phyloP scores from a whole-genome alignment of 1,140 invertebrate species.

The Hypothenemus hampei region DNA sequence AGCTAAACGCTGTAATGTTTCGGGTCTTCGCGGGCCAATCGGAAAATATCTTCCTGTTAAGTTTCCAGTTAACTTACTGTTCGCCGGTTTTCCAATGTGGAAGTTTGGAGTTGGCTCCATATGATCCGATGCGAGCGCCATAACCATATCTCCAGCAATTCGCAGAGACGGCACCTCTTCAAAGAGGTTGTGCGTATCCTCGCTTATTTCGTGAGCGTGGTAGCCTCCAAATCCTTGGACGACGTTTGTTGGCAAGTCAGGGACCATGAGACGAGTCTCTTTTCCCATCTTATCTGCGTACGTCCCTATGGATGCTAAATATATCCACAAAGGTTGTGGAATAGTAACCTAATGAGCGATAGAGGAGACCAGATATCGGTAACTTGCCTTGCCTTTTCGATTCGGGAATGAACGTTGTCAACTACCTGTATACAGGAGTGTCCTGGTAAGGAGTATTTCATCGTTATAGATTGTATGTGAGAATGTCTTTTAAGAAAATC shows the following conservation, averaged over 20 bases:
- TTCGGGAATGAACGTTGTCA: too few species aligned
- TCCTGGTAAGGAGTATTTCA: too few species aligned
- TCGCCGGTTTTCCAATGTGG: constrained; percentile 19
- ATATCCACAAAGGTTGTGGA: constrained; percentile 30
- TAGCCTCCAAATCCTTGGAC: constrained; percentile 32
- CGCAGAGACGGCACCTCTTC: constrained; percentile 38
- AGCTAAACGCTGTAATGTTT: constrained; percentile 24
- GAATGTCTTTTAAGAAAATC: too few species aligned
- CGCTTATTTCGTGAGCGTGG: constrained; percentile 26
- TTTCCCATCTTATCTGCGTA: constrained; percentile 32
- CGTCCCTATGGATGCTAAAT: constrained; percentile 28
- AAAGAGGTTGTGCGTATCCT: constrained; percentile 34
- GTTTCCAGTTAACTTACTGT: constrained; percentile 15
- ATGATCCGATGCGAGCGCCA: constrained; percentile 18
- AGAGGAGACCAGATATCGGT: too few species aligned
- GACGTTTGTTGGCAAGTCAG: constrained; percentile 26
- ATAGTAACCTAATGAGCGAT: too few species aligned
- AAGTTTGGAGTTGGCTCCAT: constrained; percentile 32
- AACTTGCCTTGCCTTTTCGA: too few species aligned
- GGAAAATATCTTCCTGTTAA: constrained; percentile 18
- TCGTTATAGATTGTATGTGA: too few species aligned
- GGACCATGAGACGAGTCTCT: constrained; percentile 26
- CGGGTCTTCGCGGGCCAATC: constrained; percentile 29
- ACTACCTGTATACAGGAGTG: too few species aligned
- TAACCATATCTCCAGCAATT: constrained; percentile 35